Base-by-base conservation (phyloP, 2,113 vertebrate species). In the Salminus brasiliensis region DNA sequence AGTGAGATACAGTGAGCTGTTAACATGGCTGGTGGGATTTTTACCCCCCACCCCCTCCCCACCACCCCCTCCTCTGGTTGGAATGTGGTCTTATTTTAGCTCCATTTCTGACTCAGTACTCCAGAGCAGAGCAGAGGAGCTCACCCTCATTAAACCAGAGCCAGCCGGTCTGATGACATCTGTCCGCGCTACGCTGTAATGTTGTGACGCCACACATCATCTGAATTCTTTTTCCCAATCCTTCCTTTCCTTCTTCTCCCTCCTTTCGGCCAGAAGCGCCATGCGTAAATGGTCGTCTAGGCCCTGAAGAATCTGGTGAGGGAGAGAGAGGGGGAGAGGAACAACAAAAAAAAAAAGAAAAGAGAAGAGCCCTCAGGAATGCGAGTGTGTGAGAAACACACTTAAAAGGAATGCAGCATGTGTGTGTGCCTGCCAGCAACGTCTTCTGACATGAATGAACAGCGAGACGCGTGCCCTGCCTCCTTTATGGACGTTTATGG, bases 51-150 rank as follows among this genome's bases (percentile, higher is more conserved):
- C n/a, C n/a, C n/a, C n/a, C n/a, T n/a, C n/a, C n/a, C n/a, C n/a
- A n/a, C n/a, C n/a, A n/a, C n/a, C n/a, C n/a, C n/a, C n/a, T n/a
- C n/a, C 6, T 12, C 32, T n/a, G 63, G 47, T 41, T 55, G 21
- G 39, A 36, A 36, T 53, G 45, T 11, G 62, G 27, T 34, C 21
- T n/a, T 59, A 45, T 78, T 70, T 78, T 34, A 43, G 39, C 53
- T 36, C 34, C 49, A 12, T 57, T 57, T 68, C 62, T 76, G 59
- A 65, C 30, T 11, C 29, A 23, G 18, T 23, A 49, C 43, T 32
- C 41, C 41, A 52, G 47, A 52, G n/a, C 47, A n/a, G n/a, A n/a
- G n/a, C 21, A 49, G 29, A 13, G 41, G 23, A 29, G 21, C 4
- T 6, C 39, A 52, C 43, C 13, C 43, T 15, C 1, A 65, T 75